Percentiles rank a stretch among this genome's conserved stretches.
Evolutionary conservation across 2,797 vertebrate species (phyloP).

Genomic region (Oreortyx pictus): DNA sequence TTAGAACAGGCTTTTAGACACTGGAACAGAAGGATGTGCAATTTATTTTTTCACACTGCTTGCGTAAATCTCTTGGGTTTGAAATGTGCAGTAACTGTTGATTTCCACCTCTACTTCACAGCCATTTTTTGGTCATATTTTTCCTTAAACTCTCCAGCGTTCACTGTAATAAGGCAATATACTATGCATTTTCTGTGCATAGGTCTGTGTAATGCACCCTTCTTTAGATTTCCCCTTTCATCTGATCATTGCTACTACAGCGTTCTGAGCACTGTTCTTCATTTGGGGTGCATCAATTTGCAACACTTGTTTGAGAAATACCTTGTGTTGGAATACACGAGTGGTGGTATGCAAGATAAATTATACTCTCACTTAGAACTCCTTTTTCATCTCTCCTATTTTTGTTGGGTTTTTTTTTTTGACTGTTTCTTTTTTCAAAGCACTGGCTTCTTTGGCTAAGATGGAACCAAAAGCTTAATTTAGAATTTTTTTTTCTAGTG

Average conservation of each 20-base stretch:
- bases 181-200: not conserved
- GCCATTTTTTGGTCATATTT: not conserved
- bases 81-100: not conserved
- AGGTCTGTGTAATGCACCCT: not conserved
- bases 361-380: not conserved
- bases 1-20: conserved; percentile 13
- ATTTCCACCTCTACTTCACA: not conserved
- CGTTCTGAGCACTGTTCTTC: not conserved
- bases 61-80: not conserved
- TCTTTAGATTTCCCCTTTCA: not conserved
- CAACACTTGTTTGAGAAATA: conserved; percentile 14
- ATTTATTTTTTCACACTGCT: conserved; percentile 7
- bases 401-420: conserved; percentile 34
- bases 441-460: conserved; percentile 6
- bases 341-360: not conserved
- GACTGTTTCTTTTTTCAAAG: conserved; percentile 30
- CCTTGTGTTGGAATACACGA: not conserved
- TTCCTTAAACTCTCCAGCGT: not conserved
- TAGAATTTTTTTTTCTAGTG: not conserved
- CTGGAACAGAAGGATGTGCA: not conserved
- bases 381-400: conserved; percentile 48
- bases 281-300: not conserved
- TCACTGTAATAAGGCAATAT: not conserved
- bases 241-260: not conserved
- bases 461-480: conserved; percentile 46